Conservation (phyloP, 2,113 vertebrate genomes). For the Pheucticus melanocephalus region DNA sequence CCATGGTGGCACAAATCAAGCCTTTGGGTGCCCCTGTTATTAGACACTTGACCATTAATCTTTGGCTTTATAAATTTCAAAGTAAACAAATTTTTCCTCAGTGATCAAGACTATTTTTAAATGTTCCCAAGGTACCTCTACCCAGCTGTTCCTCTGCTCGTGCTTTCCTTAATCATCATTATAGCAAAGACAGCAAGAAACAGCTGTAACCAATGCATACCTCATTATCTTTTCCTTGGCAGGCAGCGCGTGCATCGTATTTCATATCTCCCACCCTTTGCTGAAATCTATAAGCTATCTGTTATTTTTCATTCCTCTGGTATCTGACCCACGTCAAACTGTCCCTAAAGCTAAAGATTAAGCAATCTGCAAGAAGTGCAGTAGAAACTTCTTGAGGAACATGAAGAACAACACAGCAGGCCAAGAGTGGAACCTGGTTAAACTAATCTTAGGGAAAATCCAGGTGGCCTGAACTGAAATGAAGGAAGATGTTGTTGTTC, state of each 20-base stretch:
- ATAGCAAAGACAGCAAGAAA: conserved; percentile 41
- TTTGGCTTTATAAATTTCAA: conserved; percentile 7
- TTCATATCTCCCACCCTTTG: conserved; percentile 50
- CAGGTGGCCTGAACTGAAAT: neutral
- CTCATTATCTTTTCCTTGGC: conserved; percentile 61
- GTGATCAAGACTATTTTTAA: conserved; percentile 23
- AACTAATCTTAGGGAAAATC: neutral
- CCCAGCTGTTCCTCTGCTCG: conserved; percentile 32
- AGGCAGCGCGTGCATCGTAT: neutral
- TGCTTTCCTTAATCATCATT: conserved; percentile 52
- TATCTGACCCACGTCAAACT: neutral
- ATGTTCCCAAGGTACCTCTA: conserved; percentile 46
- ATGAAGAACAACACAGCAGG: neutral
- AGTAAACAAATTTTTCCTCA: conserved; percentile 31
- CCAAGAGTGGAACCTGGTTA: neutral
- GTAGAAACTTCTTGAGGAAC: neutral
- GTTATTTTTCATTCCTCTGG: conserved; percentile 32
- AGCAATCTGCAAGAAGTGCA: neutral
- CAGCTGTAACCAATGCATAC: conserved; percentile 56
- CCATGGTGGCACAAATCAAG: neutral
- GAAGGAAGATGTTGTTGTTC: neutral
- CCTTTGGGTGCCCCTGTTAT: neutral
- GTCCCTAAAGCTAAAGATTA: conserved; percentile 25
- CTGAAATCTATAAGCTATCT: conserved; percentile 46
- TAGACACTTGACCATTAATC: neutral